These are phyloP conservation scores for Ptilonorhynchus violaceus DNA, from an alignment of 2,113 vertebrate genomes.

Conservation along the genomic window DNA sequence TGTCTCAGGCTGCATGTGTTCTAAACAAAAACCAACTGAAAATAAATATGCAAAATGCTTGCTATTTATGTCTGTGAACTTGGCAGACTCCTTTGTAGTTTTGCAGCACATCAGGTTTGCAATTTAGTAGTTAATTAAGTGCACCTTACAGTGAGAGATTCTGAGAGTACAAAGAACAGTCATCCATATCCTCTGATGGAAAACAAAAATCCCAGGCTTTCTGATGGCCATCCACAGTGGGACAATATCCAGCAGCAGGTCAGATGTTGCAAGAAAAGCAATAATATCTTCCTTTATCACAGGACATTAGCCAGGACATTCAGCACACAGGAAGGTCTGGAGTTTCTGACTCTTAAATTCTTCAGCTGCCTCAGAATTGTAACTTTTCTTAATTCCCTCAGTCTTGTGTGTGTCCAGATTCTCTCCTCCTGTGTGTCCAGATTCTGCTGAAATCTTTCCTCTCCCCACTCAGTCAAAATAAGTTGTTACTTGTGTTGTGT, in stretches of 20 bases:
- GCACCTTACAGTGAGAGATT: neutral
- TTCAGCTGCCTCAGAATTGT: neutral
- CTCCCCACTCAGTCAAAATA: neutral
- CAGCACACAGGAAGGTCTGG: neutral
- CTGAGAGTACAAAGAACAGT: neutral
- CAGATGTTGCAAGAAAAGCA: neutral
- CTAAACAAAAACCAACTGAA: neutral
- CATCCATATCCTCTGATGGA: neutral
- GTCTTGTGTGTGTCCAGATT: neutral
- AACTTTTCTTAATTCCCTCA: neutral
- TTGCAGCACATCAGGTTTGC: neutral
- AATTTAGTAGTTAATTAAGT: neutral
- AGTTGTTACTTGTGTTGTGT: neutral
- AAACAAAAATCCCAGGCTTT: neutral
- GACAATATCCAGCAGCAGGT: constrained; percentile 11
- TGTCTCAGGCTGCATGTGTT: neutral
- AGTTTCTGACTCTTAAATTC: neutral
- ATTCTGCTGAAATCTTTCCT: neutral
- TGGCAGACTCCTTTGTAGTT: neutral
- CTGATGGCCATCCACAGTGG: neutral
- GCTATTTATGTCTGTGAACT: neutral
- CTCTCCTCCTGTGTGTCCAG: neutral
- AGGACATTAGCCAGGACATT: neutral
- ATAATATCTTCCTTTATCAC: neutral
- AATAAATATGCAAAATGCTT: neutral